Base-by-base conservation (phyloP, 2,888 invertebrate species). In the Tipula vernalis region DNA sequence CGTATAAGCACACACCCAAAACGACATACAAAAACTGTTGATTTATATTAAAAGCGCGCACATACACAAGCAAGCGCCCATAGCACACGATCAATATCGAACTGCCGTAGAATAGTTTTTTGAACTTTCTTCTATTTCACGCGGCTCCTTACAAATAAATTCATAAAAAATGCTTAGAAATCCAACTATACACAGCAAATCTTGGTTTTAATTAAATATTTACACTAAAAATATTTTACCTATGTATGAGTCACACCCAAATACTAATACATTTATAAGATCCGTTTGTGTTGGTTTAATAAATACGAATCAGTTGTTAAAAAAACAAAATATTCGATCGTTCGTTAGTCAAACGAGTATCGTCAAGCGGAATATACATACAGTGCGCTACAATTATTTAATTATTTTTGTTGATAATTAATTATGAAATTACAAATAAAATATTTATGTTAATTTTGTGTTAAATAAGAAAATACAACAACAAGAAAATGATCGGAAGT, bases 401-500 rank as follows among this genome's bases (percentile, higher is more conserved):
- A 51, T 2, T 3, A n/a, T n/a, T 51, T 51, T 4, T 71, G 3
- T 71, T 71, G 4, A 5, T 71, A 28, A 71, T 57, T 5, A 57
- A 83, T 84, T 39, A 84, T 84, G 39, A 84, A 39, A n/a, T 84
- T 5, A 39, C 3, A 39, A 39, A 39, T 6, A 39, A 83, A 71
- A 71, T 28, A 28, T 28, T 15, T 83, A n/a, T 83, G 36, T 36
- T 83, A 36, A 12, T 83, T n/a, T 39, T 51, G 1, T 71, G 39
- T 36, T 15, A 10, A 36, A 36, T 83, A 12, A 12, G 8, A 44
- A 44, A 10, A 44, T 44, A 36, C n/a, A 83, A 39, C 36, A 71
- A 71, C 12, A 71, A 39, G 13, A 86, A 92, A 89, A 96, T 96
- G 96, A 95, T 95, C 88, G 94, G 95, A 86, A 95, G 95, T 90